A percentile compares a stretch with the other conserved stretches of the same genome.
These are phyloP conservation scores for Orussus abietinus DNA, from an alignment of 1,140 invertebrate genomes.

Conservation along the genomic window DNA sequence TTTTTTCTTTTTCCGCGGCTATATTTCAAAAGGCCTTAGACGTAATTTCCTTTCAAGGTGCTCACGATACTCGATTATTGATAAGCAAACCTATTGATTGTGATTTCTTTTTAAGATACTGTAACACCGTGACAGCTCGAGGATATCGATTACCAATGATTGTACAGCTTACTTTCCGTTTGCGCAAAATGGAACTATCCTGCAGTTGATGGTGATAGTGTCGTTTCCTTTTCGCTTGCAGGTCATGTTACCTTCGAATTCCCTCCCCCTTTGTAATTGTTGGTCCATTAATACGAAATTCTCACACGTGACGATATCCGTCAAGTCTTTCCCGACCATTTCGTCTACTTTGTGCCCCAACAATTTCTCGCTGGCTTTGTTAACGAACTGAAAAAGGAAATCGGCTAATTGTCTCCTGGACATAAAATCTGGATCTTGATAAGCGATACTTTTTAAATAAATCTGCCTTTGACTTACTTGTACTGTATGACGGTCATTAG, in stretches of 20 bases:
- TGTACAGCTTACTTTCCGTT: conserved; percentile 60
- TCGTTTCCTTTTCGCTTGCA: conserved; percentile 78
- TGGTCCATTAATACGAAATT: conserved; percentile 62
- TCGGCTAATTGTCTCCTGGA: no score
- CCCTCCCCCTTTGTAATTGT: conserved; percentile 69
- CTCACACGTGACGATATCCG: conserved; percentile 56
- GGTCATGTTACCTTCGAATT: conserved; percentile 83
- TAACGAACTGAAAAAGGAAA: conserved; percentile 67
- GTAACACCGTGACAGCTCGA: no score
- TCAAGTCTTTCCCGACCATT: conserved; percentile 70
- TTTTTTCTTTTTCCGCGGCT: no score
- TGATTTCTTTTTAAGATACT: no score
- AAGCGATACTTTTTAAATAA: conserved; percentile 8
- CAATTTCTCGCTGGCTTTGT: conserved; percentile 72
- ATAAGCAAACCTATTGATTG: no score
- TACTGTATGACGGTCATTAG: conserved; percentile 76
- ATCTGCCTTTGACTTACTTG: conserved; percentile 68
- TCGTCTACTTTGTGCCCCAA: conserved; percentile 73
- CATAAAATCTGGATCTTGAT: no score
- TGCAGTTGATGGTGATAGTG: conserved; percentile 72
- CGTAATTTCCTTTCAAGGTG: no score
- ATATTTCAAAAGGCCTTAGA: no score
- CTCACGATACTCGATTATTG: no score
- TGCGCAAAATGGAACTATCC: conserved; percentile 66
- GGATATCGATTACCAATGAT: no score